These are phyloP conservation scores for Tachypleus tridentatus DNA, from an alignment of 1,140 invertebrate genomes.

Conservation along the genomic window DNA sequence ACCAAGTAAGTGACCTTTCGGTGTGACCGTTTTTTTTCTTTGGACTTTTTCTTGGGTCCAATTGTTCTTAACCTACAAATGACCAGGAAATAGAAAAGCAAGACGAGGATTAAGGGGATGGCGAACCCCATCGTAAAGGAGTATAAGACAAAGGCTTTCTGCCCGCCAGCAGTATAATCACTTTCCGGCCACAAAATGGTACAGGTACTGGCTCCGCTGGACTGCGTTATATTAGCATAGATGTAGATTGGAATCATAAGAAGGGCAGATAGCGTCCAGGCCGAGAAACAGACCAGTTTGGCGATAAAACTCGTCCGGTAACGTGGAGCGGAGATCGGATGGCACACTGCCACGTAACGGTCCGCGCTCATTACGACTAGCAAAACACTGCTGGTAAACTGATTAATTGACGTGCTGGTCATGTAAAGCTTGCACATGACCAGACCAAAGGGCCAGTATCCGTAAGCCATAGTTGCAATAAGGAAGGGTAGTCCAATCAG, in stretches of 20 bases:
- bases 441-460: constrained; percentile 79
- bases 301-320: constrained; percentile 76
- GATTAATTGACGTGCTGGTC: constrained; percentile 87
- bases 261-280: constrained; percentile 67
- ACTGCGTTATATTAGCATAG: constrained; percentile 60
- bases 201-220: constrained; percentile 42
- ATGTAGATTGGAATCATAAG: constrained; percentile 85
- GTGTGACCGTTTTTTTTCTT: constrained; percentile 85
- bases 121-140: constrained; percentile 86
- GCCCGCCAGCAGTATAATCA: constrained; percentile 37
- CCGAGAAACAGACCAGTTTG: constrained; percentile 63
- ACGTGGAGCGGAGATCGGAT: constrained; percentile 76
- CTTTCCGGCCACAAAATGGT: constrained; percentile 68
- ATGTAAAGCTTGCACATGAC: constrained; percentile 86
- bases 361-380: constrained; percentile 92
- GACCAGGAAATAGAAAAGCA: constrained; percentile 92
- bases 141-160: constrained; percentile 72
- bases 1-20: constrained; percentile 88
- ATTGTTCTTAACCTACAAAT: constrained; percentile 61
- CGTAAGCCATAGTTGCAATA: constrained; percentile 68
- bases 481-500: constrained; percentile 85
- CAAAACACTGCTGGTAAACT: constrained; percentile 88
- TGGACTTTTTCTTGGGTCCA: constrained; percentile 48
- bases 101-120: constrained; percentile 78
- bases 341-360: constrained; percentile 91